Percentiles rank a stretch among this genome's conserved stretches.
Evolutionary conservation across 2,113 vertebrate species (phyloP).

Genomic region (Paramisgurnus dabryanus): DNA sequence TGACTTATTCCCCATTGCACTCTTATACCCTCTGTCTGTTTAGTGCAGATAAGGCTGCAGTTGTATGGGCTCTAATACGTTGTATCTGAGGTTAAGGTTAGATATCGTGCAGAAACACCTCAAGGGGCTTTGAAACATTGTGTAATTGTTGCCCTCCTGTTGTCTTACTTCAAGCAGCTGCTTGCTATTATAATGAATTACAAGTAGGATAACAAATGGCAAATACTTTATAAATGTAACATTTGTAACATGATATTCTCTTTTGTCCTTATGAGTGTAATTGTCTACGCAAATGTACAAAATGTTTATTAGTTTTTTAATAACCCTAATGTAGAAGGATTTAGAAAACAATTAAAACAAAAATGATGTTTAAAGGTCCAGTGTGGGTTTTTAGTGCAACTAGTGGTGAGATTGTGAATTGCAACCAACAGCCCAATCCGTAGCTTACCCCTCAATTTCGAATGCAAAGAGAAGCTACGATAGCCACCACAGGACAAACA

Average conservation of each 20-base stretch:
- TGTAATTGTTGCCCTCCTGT: constrained; percentile 24
- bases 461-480: too few relatives aligned
- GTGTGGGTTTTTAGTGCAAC: too few relatives aligned
- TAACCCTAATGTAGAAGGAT: neutral
- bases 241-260: neutral
- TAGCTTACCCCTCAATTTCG: too few relatives aligned
- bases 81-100: constrained; percentile 41
- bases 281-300: neutral
- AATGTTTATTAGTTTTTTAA: neutral
- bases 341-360: neutral
- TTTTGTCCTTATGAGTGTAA: neutral
- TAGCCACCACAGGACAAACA: too few relatives aligned
- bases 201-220: neutral
- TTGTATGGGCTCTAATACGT: constrained; percentile 29
- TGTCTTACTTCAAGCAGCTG: constrained; percentile 21
- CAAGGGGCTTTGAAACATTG: constrained; percentile 8
- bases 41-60: constrained; percentile 31
- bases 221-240: neutral
- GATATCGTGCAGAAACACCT: constrained; percentile 23
- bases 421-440: too few relatives aligned
- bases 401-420: too few relatives aligned
- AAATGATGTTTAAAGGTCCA: too few relatives aligned
- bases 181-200: constrained; percentile 17
- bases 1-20: constrained; percentile 34
- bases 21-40: constrained; percentile 35